Evolutionary conservation across 2,113 vertebrate species (phyloP), one percentile per base, ranked within the genome.

Genomic region (Rhynchomys soricoides): DNA sequence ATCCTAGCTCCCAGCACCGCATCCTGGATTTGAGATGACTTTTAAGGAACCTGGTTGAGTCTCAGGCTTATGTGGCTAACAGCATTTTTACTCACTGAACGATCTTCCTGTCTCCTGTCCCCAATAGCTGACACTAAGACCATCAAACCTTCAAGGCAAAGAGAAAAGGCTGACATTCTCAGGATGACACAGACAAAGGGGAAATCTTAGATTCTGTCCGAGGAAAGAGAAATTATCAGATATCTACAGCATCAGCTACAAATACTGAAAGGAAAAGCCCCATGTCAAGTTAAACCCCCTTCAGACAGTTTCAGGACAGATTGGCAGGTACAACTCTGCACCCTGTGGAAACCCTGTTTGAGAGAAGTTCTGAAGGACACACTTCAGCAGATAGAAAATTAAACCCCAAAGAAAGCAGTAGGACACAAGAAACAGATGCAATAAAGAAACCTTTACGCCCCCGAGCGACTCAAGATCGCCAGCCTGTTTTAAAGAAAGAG

Each of bases 61-160:
- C 77, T 55, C 9, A 79, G 34, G 31, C 50, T 50, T 79, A 50
- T n/a, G 50, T 55, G 34, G 17, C 29, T 78, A 34, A 37, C 15
- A 78, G 7, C 29, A 19, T 2, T 37, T 37, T 55, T 22, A 22
- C 3, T 52, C 31, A 21, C 77, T 22, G 77, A 55, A 19, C 17
- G 31, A 22, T 12, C 31, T 52, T 55, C 77, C 17, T 37, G 19
- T 37, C 50, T 55, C 50, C 48, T 37, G 50, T 19, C 50, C 31
- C 31, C 31, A 4, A 12, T 55, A 37, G 37, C 77, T 79, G 9
- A 40, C 1, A 37, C 12, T 11, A 34, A 87, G 59, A 8, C 11
- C 5, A 2, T 1, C 3, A 17, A 43, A 22, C 2, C 12, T n/a
- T 31, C 26, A 4, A 4, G 15, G 31, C 2, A 6, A 3, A 78